Base-by-base conservation (phyloP, 1,140 invertebrate species). In the Lutraria rhynchaena region DNA sequence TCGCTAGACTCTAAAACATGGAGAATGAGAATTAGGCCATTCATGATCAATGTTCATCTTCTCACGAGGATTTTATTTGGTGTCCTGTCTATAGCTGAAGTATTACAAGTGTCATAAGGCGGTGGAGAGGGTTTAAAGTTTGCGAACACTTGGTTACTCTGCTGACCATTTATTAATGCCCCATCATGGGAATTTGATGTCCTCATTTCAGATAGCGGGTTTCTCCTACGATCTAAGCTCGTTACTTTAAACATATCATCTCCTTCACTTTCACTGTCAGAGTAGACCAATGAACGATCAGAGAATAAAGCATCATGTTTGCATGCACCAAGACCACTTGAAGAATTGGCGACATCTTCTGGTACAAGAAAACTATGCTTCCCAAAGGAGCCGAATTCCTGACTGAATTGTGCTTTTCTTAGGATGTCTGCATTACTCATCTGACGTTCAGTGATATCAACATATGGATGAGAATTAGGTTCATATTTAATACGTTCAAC, bases 221-320 rank as follows among this genome's bases (percentile, higher is more conserved):
- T 27, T 49, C 63, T 37, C 31, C 31, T 49, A 19, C 63, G 44
- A 29, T 67, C 63, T 67, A 67, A 49, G 33, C 63, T 67, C 17
- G 37, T 67, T n/a, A 44, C 41, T 67, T 67, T 49, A 49, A 67
- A 67, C 29, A 11, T 49, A 2, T 65, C 61, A 17, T 67, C 44
- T 2, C 35, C 35, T 29, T 27, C 63, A 49, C 63, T 67, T 13
- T 67, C 63, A 19, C 63, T 67, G 29, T 67, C 63, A 22, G 63
- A 67, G 31, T 49, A 49, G 24, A 67, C 37, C n/a, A 67, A 31
- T 1, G 63, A 67, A 24, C 44, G 41, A 7, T 41, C 61, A 22
- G 61, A 65, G 1, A 65, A 65, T 15, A 4, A 27, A 22, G 46
- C 41, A 9, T 11, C 41, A 29, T 49, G 15, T 2, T 67, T 7